phyloP scores from a whole-genome alignment of 1,140 invertebrate genomes.

The Drosophila carrolli region DNA sequence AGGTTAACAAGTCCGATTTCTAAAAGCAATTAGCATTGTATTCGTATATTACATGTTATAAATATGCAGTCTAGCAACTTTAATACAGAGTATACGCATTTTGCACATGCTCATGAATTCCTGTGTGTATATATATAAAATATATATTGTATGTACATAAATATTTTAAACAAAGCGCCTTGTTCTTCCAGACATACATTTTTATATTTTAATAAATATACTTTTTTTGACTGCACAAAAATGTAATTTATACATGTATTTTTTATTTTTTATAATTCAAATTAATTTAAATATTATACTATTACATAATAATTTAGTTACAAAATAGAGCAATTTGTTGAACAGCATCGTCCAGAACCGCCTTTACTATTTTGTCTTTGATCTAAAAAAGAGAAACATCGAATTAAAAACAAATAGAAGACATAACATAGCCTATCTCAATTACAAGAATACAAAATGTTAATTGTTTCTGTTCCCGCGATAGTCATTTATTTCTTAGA shows the following conservation, averaged over 20 bases:
- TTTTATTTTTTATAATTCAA: slow-evolving; percentile 14
- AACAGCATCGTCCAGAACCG: slow-evolving; percentile 96
- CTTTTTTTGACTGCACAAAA: slow-evolving; percentile 48
- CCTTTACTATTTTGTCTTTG: slow-evolving; percentile 97
- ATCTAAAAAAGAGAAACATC: slow-evolving; percentile 86
- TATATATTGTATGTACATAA: slow-evolving; percentile 46
- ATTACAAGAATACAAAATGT: no score
- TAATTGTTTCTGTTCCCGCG: no score
- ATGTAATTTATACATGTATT: slow-evolving; percentile 22
- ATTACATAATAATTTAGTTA: slow-evolving; percentile 86
- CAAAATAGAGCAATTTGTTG: slow-evolving; percentile 95
- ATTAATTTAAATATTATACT: slow-evolving; percentile 45
- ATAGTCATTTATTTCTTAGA: no score
- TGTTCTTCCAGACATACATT: slow-evolving; percentile 29
- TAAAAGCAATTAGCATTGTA: slow-evolving; percentile 48
- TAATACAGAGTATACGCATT: slow-evolving; percentile 48
- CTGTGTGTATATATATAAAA: slow-evolving; percentile 47
- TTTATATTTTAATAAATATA: slow-evolving; percentile 44
- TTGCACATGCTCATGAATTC: slow-evolving; percentile 39
- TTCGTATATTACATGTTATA: slow-evolving; percentile 50
- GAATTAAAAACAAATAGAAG: neutral
- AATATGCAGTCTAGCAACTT: slow-evolving; percentile 53
- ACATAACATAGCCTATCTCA: no score
- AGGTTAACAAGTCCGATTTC: slow-evolving; percentile 47
- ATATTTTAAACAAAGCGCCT: slow-evolving; percentile 32